These are phyloP conservation scores for Eurystomus gularis DNA, from an alignment of 2,113 vertebrate genomes.

Conservation along the genomic window DNA sequence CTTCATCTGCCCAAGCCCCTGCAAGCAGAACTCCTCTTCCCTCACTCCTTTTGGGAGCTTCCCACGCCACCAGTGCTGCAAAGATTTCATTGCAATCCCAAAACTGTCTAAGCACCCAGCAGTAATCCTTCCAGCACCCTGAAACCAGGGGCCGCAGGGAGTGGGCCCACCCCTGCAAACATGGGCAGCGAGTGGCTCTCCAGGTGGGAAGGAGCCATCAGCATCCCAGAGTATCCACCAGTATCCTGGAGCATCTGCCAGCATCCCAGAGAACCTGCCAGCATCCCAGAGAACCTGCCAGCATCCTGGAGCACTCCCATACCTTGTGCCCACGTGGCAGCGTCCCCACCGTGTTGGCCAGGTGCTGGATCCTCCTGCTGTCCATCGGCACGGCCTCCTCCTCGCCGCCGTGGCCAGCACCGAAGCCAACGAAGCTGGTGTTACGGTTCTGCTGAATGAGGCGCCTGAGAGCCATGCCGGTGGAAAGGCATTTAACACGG, in stretches of 20 bases:
- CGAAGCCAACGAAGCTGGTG: constrained; percentile 61
- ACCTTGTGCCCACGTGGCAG: constrained; percentile 82
- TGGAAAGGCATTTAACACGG: constrained; percentile 30
- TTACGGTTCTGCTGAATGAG: constrained; percentile 66
- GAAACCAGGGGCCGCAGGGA: fast-evolving
- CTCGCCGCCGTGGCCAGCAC: constrained; percentile 55
- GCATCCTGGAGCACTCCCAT: not conserved
- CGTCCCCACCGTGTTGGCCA: constrained; percentile 65
- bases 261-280: too few relatives aligned
- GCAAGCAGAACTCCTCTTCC: not conserved
- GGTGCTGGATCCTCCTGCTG: constrained; percentile 67
- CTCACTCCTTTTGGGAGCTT: fast-evolving
- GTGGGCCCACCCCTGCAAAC: not conserved
- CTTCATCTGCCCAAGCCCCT: fast-evolving
- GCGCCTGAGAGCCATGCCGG: constrained; percentile 79
- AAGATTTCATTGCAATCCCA: fast-evolving
- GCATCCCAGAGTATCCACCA: too few relatives aligned
- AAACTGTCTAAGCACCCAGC: fast-evolving
- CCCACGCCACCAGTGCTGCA: fast-evolving
- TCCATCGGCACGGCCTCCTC: constrained; percentile 48
- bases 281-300: too few relatives aligned
- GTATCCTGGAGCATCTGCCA: too few relatives aligned
- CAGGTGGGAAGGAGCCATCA: not conserved
- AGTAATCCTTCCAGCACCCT: fast-evolving
- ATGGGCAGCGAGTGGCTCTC: not conserved